A percentile compares a stretch with the other conserved stretches of the same genome.
Conservation (phyloP, 2,113 vertebrate genomes). For the Epinephelus fuscoguttatus region DNA sequence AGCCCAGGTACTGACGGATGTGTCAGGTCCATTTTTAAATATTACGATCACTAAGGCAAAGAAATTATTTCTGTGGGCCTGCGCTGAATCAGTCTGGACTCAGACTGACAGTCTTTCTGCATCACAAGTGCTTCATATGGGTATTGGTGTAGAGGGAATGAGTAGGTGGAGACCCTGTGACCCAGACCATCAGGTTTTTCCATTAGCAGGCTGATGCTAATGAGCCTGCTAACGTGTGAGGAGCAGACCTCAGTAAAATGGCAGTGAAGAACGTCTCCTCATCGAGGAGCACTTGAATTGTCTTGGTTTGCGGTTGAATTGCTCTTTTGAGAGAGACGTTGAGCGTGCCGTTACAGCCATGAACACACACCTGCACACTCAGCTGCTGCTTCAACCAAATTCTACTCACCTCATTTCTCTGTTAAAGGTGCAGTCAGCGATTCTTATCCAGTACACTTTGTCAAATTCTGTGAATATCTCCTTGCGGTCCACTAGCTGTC, state of each 20-base stretch:
- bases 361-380: background rate
- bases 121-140: conserved; percentile 20
- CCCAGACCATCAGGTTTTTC: background rate
- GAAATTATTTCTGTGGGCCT: background rate
- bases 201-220: conserved; percentile 1
- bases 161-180: conserved; percentile 38
- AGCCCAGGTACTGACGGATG: background rate
- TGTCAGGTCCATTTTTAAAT: background rate
- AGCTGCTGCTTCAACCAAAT: background rate
- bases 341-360: background rate
- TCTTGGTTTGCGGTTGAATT: background rate
- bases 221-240: background rate
- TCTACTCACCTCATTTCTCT: background rate
- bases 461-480: no score
- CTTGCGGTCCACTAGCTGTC: no score
- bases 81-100: background rate
- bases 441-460: no score
- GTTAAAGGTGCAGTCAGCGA: no score
- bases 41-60: background rate
- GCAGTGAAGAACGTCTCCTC: conserved; percentile 52
- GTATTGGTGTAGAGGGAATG: background rate
- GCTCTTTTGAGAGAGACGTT: background rate
- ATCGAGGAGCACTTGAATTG: conserved; percentile 24
- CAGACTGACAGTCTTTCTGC: conserved; percentile 6
- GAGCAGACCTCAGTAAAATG: conserved; percentile 29